A percentile compares a stretch with the other conserved stretches of the same genome.
These are phyloP conservation scores for Cremastinae sp. DNA, from an alignment of 2,888 invertebrate genomes.

Conservation along the genomic window DNA sequence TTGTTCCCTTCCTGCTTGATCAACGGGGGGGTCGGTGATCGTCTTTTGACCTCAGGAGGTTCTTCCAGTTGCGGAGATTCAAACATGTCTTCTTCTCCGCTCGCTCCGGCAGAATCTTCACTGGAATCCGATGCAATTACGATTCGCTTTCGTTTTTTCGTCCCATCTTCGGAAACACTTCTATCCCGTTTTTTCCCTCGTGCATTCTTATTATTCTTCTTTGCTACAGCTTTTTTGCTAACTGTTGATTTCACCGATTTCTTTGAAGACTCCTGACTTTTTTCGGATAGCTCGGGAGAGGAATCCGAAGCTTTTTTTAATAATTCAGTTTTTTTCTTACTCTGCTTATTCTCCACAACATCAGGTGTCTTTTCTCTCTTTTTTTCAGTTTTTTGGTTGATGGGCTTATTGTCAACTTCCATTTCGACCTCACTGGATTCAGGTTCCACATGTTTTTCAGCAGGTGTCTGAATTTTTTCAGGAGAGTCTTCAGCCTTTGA, in stretches of 20 bases:
- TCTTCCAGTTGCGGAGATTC: conserved; percentile 58
- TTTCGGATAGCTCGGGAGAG: not conserved
- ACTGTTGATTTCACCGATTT: conserved; percentile 16
- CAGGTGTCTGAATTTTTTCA: no score
- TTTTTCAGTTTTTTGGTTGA: not conserved
- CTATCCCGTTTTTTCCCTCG: conserved; percentile 71
- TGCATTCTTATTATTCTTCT: conserved; percentile 50
- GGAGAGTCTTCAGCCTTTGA: not conserved
- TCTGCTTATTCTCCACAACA: not conserved
- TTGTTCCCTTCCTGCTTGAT: conserved; percentile 69
- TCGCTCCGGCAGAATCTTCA: conserved; percentile 65
- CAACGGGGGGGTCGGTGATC: conserved; percentile 71
- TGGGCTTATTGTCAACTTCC: no score
- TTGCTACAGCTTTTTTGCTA: conserved; percentile 48
- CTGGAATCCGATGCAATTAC: conserved; percentile 71
- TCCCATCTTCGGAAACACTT: conserved; percentile 63
- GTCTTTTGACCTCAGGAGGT: conserved; percentile 53
- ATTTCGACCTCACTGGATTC: no score
- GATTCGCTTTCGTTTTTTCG: conserved; percentile 74
- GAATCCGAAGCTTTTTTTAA: conserved; percentile 5
- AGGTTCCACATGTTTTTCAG: no score
- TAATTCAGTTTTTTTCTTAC: conserved; percentile 1
- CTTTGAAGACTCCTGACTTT: conserved; percentile 11
- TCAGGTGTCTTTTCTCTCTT: not conserved
- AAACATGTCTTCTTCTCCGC: conserved; percentile 65